Conservation (phyloP, 2,113 vertebrate genomes). For the Cyphomyrus plagiostoma region DNA sequence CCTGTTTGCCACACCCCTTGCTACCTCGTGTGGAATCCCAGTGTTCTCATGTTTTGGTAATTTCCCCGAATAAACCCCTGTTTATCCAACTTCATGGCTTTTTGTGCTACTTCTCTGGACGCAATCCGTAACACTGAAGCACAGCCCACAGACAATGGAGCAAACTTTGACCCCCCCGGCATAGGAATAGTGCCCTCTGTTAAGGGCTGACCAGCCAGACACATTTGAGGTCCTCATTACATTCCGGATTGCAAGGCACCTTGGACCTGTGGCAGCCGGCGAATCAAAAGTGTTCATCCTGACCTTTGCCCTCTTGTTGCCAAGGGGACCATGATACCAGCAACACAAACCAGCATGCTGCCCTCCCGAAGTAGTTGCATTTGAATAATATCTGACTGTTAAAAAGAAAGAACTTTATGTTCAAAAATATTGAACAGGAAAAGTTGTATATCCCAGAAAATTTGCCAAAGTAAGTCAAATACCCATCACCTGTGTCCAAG, state of each 20-base stretch:
- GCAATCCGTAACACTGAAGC: not conserved
- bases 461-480: not conserved
- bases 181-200: not conserved
- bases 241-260: slow-evolving; percentile 15
- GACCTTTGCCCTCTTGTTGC: not conserved
- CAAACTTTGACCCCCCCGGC: not conserved
- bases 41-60: no score
- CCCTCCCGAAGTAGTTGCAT: not conserved
- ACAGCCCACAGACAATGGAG: not conserved
- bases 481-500: not conserved
- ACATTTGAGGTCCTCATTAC: slow-evolving; percentile 12
- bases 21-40: no score
- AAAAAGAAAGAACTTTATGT: not conserved
- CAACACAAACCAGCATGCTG: not conserved
- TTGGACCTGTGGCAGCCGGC: not conserved
- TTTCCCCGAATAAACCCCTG: no score
- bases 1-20: no score
- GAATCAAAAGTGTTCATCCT: not conserved
- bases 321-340: not conserved
- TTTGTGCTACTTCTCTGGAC: no score
- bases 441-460: not conserved
- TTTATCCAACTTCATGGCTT: no score
- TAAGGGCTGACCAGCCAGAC: not conserved
- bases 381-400: not conserved
- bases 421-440: not conserved